Evolutionary conservation across 2,888 invertebrate genomes (phyloP).

Genomic region (Meghimatium bilineatum): DNA sequence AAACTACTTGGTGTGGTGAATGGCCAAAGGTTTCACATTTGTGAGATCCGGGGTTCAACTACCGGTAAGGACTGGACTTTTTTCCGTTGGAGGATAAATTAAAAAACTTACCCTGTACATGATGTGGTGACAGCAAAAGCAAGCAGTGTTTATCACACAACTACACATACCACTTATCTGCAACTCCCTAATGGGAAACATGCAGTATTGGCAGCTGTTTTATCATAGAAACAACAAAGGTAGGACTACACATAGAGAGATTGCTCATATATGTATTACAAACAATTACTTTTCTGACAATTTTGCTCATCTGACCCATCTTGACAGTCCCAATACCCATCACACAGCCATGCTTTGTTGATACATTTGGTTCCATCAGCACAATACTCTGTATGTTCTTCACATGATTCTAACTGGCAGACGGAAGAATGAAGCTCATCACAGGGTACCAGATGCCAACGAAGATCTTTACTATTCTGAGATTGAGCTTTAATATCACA

Average conservation of each 20-base stretch:
- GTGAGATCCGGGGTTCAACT: no score
- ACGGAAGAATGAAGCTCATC: conserved; percentile 35
- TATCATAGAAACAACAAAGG: no score
- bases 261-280: not conserved
- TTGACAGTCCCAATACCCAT: conserved; percentile 36
- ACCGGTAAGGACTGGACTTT: no score
- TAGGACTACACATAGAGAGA: not conserved
- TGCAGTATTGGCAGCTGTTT: no score
- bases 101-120: no score
- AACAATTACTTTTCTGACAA: conserved; percentile 23
- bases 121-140: no score
- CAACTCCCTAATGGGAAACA: no score
- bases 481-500: conserved; percentile 34
- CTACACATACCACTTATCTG: no score
- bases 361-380: conserved; percentile 35
- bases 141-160: no score
- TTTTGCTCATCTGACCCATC: conserved; percentile 42
- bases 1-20: no score
- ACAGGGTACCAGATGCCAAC: conserved; percentile 29
- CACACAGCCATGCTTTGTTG: conserved; percentile 29
- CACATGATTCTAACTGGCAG: conserved; percentile 37
- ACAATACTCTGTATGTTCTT: conserved; percentile 25
- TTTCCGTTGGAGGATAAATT: no score
- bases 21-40: no score
- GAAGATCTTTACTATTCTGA: conserved; percentile 2